phyloP scores from a whole-genome alignment of 2,797 vertebrate species.

The Florisuga fusca region DNA sequence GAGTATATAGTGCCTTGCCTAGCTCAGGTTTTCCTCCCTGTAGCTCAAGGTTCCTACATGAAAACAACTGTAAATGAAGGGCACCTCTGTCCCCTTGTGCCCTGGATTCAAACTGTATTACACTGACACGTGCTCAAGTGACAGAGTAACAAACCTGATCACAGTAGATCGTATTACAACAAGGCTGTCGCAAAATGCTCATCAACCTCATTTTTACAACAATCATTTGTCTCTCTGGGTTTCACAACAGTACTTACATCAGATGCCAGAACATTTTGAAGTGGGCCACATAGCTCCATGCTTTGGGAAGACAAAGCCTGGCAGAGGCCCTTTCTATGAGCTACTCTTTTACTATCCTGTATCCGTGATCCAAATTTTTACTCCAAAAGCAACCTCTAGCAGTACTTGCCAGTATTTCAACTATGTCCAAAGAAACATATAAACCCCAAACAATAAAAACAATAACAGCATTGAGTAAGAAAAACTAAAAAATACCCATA shows the following conservation, averaged over 20 bases:
- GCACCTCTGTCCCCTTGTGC: conserved; percentile 14
- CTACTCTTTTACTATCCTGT: background rate
- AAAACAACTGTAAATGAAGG: conserved; percentile 61
- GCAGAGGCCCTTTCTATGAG: background rate
- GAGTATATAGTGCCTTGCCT: background rate
- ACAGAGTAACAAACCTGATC: conserved; percentile 43
- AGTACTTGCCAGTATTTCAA: background rate
- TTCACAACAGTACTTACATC: background rate
- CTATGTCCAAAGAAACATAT: background rate
- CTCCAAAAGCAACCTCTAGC: background rate
- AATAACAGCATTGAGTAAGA: background rate
- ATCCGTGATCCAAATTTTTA: background rate
- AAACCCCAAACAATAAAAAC: background rate
- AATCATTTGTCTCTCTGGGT: conserved; percentile 6
- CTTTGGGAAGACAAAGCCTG: background rate
- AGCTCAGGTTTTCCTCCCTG: conserved; percentile 9
- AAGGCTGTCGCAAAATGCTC: conserved; percentile 31
- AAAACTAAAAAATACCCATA: background rate
- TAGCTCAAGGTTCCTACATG: conserved; percentile 38
- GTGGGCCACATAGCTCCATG: background rate
- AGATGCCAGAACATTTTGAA: background rate
- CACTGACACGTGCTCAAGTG: conserved; percentile 46
- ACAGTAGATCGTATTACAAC: conserved; percentile 23
- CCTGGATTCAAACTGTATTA: conserved; percentile 56
- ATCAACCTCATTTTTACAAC: conserved; percentile 1